Conservation (phyloP, 2,888 invertebrate genomes). For the Odontocolon sp. region DNA sequence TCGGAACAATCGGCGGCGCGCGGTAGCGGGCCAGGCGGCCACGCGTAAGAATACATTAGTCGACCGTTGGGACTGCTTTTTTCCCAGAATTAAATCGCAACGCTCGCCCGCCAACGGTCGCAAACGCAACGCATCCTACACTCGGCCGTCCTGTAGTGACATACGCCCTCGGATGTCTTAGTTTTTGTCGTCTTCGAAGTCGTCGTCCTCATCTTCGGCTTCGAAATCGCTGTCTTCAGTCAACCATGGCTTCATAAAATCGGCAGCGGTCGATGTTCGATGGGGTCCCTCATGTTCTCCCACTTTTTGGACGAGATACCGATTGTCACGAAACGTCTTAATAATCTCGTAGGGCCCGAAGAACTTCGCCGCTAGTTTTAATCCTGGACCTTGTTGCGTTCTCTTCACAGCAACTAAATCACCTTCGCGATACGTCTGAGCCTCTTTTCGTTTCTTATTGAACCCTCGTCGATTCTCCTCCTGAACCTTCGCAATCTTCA, state of each 20-base stretch:
- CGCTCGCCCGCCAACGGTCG: no score
- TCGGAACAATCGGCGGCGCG: no score
- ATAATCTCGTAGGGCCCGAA: constrained; percentile 35
- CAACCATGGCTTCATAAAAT: no score
- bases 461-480: constrained; percentile 37
- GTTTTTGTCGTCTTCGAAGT: not conserved
- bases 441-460: constrained; percentile 52
- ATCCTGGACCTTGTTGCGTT: constrained; percentile 37
- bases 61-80: no score
- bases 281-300: constrained; percentile 69
- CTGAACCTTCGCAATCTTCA: constrained; percentile 35
- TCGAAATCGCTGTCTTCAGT: constrained; percentile 56
- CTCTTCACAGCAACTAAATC: constrained; percentile 39
- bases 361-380: constrained; percentile 41
- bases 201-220: not conserved
- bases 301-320: constrained; percentile 71
- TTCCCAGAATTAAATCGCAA: no score
- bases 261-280: constrained; percentile 66
- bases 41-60: no score
- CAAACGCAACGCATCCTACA: no score
- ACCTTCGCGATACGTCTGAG: constrained; percentile 24
- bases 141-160: not conserved
- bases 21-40: no score
- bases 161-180: not conserved
- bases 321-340: constrained; percentile 66